Evolutionary conservation across 1,140 invertebrate genomes (phyloP).

Genomic region (Glomeris maerens): DNA sequence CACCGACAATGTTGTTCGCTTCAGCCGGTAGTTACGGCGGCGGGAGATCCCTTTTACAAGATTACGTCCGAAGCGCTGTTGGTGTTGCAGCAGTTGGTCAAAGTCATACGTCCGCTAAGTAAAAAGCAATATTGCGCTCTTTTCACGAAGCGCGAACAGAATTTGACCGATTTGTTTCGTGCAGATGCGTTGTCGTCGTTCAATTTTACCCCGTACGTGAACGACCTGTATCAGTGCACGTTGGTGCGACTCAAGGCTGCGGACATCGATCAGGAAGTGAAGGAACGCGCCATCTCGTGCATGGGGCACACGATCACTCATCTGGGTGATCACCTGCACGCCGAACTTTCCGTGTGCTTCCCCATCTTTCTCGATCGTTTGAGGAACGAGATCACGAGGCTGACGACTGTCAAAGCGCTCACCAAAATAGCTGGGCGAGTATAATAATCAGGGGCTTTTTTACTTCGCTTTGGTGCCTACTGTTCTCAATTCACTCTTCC

Average conservation of each 20-base stretch:
- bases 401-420: constrained; percentile 89
- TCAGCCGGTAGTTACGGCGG: constrained; percentile 63
- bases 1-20: constrained; percentile 13
- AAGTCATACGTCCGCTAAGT: constrained; percentile 81
- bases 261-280: constrained; percentile 96
- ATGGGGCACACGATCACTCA: constrained; percentile 91
- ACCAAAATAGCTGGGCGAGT: constrained; percentile 68
- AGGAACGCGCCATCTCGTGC: constrained; percentile 90
- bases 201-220: constrained; percentile 62
- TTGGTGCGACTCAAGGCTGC: constrained; percentile 75
- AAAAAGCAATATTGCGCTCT: constrained; percentile 19
- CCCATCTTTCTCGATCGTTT: constrained; percentile 88
- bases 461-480: constrained; percentile 4
- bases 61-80: constrained; percentile 88
- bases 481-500: constrained; percentile 9
- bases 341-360: constrained; percentile 67
- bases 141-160: background rate
- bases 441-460: background rate
- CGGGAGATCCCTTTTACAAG: constrained; percentile 94
- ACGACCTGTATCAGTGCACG: constrained; percentile 70
- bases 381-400: constrained; percentile 88
- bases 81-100: constrained; percentile 85
- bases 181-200: constrained; percentile 42
- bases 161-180: background rate
- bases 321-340: constrained; percentile 63